These are phyloP conservation scores for Agrilus biguttatus DNA, from an alignment of 2,888 invertebrate species.

Conservation along the genomic window DNA sequence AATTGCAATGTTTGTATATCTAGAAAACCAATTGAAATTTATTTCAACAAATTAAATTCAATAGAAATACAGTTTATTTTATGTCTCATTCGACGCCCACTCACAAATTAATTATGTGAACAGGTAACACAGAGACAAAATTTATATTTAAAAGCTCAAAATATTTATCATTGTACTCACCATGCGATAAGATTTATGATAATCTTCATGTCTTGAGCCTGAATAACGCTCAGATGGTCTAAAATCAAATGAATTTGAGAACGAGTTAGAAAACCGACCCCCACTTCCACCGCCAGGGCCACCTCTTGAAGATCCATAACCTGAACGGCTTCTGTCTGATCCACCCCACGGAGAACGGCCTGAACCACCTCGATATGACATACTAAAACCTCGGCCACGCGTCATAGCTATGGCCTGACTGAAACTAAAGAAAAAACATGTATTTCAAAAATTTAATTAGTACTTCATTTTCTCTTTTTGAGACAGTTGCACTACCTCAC, in stretches of 20 bases:
- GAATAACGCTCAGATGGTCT: constrained; percentile 23
- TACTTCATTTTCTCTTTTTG: too few species aligned
- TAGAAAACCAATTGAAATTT: constrained; percentile 9
- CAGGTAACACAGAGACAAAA: constrained; percentile 17
- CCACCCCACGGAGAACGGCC: constrained; percentile 18
- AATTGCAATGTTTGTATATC: constrained; percentile 3
- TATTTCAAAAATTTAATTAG: too few species aligned
- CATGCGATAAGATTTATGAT: constrained; percentile 22
- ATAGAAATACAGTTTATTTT: constrained; percentile 8
- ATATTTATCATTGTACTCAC: constrained; percentile 17
- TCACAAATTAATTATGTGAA: constrained; percentile 11
- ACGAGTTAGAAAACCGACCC: constrained; percentile 18
- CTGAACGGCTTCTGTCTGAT: constrained; percentile 12
- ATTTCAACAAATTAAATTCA: constrained; percentile 10
- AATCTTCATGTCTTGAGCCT: constrained; percentile 21
- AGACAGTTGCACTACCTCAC: constrained; percentile 11
- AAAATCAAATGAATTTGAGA: constrained; percentile 20
- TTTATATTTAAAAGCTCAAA: too few species aligned
- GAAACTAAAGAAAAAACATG: constrained; percentile 15
- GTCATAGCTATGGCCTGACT: constrained; percentile 22
- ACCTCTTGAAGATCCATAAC: constrained; percentile 14
- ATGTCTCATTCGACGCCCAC: constrained; percentile 16
- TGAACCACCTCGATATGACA: constrained; percentile 19
- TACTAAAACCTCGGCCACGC: constrained; percentile 19
- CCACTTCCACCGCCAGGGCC: constrained; percentile 17